Evolutionary conservation across 1,140 invertebrate species (phyloP), one percentile per base, ranked within the genome.

Genomic region (Tyrophagus putrescentiae): DNA sequence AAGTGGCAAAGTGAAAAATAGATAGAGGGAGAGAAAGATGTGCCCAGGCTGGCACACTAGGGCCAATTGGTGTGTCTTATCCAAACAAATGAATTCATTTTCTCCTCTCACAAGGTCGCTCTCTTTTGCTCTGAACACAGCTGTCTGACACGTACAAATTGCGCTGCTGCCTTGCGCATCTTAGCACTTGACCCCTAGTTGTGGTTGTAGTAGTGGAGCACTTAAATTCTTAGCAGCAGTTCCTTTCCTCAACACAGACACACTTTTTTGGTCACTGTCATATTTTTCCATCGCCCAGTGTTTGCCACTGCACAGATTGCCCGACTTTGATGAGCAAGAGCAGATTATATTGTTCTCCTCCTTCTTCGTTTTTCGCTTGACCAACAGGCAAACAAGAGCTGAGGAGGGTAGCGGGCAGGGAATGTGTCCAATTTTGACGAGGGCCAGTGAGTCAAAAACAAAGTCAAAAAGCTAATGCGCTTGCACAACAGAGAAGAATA

Each of bases 121-220:
- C n/a, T n/a, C n/a, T n/a, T n/a, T n/a, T n/a, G n/a, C n/a, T n/a
- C n/a, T n/a, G n/a, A n/a, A n/a, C n/a, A n/a, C n/a, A 48, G 6
- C 45, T 21, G 23, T 48, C 31, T 48, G 45, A 48, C 45, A 48
- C 45, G 23, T 48, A 48, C 45, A 48, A 48, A 48, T 48, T 48
- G 45, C 31, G 23, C 45, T 21, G 21, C 13, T 21, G 21, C 13
- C 21, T 39, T 13, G 45, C 23, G 45, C 45, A 48, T 48, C 45
- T 25, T 9, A 18, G 6, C 45, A 48, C 45, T 48, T 48, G 45
- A 48, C 45, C 45, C 31, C 36, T 13, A 39, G 13, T 48, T 29
- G 45, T 25, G 7, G 23, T 48, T 48, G 7, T 21, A 7, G 7
- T 21, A 25, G 23, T 48, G 45, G 23, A 29, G 7, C 18, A n/a